Conservation (phyloP, 2,113 vertebrate genomes). For the Gnathonemus longibarbis region DNA sequence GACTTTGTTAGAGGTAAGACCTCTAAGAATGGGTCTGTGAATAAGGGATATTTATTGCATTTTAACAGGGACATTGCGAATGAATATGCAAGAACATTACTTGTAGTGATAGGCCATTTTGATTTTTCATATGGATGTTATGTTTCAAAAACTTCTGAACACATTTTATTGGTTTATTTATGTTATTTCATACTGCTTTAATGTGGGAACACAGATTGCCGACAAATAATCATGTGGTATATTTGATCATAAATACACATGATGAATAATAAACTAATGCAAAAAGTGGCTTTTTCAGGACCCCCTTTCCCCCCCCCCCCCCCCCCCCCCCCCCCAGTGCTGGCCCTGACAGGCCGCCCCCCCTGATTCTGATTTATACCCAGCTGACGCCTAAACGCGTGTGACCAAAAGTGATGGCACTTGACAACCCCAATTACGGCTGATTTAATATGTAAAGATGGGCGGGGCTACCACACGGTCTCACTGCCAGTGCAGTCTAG, state of each 20-base stretch:
- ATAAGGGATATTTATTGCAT: background rate
- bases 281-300: background rate
- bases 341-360: no score
- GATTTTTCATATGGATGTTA: background rate
- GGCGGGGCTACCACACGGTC: background rate
- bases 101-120: background rate
- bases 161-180: background rate
- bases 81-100: background rate
- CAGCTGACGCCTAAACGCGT: background rate
- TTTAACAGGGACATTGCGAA: background rate
- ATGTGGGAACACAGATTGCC: background rate
- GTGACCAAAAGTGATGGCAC: background rate
- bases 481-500: background rate
- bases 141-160: background rate
- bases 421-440: constrained; percentile 2
- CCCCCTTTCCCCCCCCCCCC: no score
- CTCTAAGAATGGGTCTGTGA: background rate
- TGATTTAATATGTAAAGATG: background rate
- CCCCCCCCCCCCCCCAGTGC: no score
- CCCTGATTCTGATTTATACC: background rate
- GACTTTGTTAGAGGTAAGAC: background rate
- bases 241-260: background rate
- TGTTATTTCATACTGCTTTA: background rate
- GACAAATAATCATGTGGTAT: background rate
- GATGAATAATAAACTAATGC: background rate